phyloP scores from a whole-genome alignment of 2,888 invertebrate genomes.

The Apantesis nais region DNA sequence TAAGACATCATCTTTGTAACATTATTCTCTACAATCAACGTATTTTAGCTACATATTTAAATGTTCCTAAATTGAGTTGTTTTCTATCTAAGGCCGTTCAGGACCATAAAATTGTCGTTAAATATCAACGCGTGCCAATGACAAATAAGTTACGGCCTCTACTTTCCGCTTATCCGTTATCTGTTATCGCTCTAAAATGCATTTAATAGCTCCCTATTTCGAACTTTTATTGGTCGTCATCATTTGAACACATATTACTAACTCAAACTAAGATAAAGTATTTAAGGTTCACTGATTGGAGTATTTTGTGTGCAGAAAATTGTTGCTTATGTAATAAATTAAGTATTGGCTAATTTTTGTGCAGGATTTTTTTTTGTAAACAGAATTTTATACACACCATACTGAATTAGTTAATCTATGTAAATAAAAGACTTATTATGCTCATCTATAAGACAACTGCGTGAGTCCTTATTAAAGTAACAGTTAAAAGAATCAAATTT shows the following conservation, averaged over 20 bases:
- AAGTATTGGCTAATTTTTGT: too few relatives aligned
- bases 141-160: conserved; percentile 24
- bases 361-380: too few relatives aligned
- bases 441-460: background rate
- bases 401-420: too few relatives aligned
- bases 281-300: conserved; percentile 2
- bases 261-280: conserved; percentile 3
- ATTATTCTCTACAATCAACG: background rate
- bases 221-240: conserved; percentile 33
- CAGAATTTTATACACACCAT: background rate
- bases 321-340: too few relatives aligned
- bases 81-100: conserved; percentile 4
- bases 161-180: conserved; percentile 31
- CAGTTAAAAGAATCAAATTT: background rate
- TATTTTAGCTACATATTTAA: background rate
- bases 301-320: too few relatives aligned
- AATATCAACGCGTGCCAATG: conserved; percentile 28
- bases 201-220: conserved; percentile 21
- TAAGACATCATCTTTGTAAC: background rate
- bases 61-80: conserved; percentile 5
- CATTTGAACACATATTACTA: conserved; percentile 8
- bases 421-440: background rate
- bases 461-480: background rate
- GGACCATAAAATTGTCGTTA: conserved; percentile 31
- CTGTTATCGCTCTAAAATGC: conserved; percentile 30